Evolutionary conservation across 2,888 invertebrate species (phyloP).

Genomic region (Mimachlamys varia): DNA sequence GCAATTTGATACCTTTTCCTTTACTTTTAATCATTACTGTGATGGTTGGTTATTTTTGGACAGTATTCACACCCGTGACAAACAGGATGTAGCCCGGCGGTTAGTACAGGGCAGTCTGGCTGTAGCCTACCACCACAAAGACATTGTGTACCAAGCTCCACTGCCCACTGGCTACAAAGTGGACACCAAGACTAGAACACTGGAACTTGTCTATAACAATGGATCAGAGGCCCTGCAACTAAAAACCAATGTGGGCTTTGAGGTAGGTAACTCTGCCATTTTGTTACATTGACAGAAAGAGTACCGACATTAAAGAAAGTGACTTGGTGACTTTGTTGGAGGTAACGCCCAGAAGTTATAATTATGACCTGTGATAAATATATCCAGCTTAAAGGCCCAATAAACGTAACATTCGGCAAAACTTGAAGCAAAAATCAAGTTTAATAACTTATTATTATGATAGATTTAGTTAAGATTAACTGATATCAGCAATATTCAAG

Average conservation of each 20-base stretch:
- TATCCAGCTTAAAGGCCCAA: too few species aligned
- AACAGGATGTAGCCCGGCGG: slow-evolving; percentile 61
- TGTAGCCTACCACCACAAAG: slow-evolving; percentile 58
- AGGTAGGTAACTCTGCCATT: background rate
- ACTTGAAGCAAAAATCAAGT: too few species aligned
- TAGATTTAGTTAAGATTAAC: too few species aligned
- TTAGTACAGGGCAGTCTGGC: slow-evolving; percentile 57
- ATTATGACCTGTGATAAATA: too few species aligned
- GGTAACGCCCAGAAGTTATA: too few species aligned
- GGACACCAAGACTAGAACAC: background rate
- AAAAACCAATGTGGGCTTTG: background rate
- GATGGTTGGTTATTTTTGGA: background rate
- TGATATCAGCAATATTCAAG: too few species aligned
- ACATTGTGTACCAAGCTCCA: slow-evolving; percentile 58
- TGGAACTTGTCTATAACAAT: background rate
- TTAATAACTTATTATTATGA: too few species aligned
- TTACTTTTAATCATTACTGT: too few species aligned
- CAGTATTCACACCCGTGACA: slow-evolving; percentile 62
- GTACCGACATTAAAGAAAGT: too few species aligned
- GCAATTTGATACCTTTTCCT: background rate
- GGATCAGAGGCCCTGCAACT: background rate
- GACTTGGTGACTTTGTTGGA: too few species aligned
- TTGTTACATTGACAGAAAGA: too few species aligned
- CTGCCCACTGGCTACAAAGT: slow-evolving; percentile 18
- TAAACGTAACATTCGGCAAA: too few species aligned